phyloP scores from a whole-genome alignment of 2,888 invertebrate genomes.

The Ectropis crepuscularia region DNA sequence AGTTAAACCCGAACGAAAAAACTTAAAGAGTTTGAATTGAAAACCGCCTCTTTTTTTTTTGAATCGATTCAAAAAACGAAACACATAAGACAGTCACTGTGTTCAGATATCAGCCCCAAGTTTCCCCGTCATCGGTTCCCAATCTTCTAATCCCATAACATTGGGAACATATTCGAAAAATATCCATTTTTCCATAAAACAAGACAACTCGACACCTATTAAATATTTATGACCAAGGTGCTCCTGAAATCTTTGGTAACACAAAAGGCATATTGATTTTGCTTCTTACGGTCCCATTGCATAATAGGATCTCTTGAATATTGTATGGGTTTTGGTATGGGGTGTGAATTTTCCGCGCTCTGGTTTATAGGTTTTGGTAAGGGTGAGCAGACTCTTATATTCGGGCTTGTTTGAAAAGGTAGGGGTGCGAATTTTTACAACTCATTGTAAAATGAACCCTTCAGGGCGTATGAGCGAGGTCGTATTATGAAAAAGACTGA shows the following conservation, averaged over 20 bases:
- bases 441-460: background rate
- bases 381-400: constrained; percentile 11
- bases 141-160: constrained; percentile 42
- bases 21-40: too few species aligned
- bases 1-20: too few species aligned
- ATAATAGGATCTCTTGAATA: constrained; percentile 76
- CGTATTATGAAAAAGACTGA: background rate
- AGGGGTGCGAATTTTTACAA: background rate
- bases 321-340: constrained; percentile 59
- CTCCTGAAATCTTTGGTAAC: constrained; percentile 60
- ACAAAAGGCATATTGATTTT: constrained; percentile 79
- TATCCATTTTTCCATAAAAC: constrained; percentile 40
- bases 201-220: constrained; percentile 59
- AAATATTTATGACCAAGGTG: constrained; percentile 75
- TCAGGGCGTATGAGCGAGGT: background rate
- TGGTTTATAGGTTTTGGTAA: constrained; percentile 31
- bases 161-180: constrained; percentile 39
- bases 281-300: constrained; percentile 71
- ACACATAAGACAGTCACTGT: too few species aligned
- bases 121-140: constrained; percentile 36
- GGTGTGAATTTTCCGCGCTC: constrained; percentile 41
- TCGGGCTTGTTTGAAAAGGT: constrained; percentile 3
- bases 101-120: constrained; percentile 23
- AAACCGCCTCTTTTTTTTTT: too few species aligned
- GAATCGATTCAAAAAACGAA: too few species aligned